Conservation (phyloP, 1,140 invertebrate genomes). For the Rhagoletis pomonella region DNA sequence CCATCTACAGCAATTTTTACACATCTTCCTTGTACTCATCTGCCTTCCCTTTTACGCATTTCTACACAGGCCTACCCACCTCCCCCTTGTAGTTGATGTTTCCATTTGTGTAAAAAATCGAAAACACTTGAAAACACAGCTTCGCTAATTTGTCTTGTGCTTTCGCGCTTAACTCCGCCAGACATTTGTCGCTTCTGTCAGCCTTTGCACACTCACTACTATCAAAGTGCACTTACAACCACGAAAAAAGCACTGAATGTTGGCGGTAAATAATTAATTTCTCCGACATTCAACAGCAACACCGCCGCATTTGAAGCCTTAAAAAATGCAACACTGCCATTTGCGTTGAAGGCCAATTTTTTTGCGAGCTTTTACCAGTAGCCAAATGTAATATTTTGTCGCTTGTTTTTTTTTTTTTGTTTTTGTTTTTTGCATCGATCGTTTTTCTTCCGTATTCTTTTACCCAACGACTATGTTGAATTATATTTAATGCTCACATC, state of each 20-base stretch:
- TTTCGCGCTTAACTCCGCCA: slow-evolving; percentile 13
- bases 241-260: neutral
- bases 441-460: slow-evolving; percentile 20
- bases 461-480: neutral
- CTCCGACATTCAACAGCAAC: slow-evolving; percentile 44
- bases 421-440: neutral
- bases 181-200: neutral
- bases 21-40: neutral
- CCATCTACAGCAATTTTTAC: too few relatives aligned
- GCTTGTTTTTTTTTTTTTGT: neutral
- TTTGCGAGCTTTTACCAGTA: neutral
- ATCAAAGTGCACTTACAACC: neutral
- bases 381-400: slow-evolving; percentile 5
- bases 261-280: slow-evolving; percentile 48
- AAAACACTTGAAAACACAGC: slow-evolving; percentile 30
- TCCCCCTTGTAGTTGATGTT: neutral
- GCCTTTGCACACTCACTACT: neutral
- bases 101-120: slow-evolving; percentile 42
- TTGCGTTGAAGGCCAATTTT: slow-evolving; percentile 32
- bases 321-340: slow-evolving; percentile 42
- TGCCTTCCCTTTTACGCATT: too few relatives aligned
- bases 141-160: slow-evolving; percentile 46
- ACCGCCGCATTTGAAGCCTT: slow-evolving; percentile 31
- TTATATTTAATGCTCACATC: slow-evolving; percentile 27
- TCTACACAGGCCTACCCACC: neutral